Evolutionary conservation across 2,113 vertebrate species (phyloP).

Genomic region (Ictalurus punctatus): DNA sequence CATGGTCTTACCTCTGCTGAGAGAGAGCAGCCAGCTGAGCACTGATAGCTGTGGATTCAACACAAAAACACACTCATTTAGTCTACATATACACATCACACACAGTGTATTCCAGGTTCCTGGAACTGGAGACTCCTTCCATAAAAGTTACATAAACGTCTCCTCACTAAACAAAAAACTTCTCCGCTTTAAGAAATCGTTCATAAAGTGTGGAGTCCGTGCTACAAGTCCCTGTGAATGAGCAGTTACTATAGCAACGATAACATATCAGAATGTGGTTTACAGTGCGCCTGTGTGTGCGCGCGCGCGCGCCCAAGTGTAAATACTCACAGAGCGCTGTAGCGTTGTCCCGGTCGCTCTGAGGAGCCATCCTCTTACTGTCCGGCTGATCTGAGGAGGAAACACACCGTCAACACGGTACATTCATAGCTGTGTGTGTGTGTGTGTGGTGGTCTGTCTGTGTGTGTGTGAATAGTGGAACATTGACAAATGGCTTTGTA

Average conservation of each 20-base stretch:
- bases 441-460: neutral
- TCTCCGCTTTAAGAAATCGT: neutral
- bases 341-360: slow-evolving; percentile 81
- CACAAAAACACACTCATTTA: slow-evolving; percentile 49
- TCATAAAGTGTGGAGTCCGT: neutral
- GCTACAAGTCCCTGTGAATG: neutral
- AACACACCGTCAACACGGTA: slow-evolving; percentile 45
- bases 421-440: neutral
- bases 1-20: slow-evolving; percentile 72
- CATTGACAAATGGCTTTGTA: neutral
- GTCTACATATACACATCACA: slow-evolving; percentile 32
- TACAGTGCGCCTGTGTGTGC: neutral
- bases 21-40: slow-evolving; percentile 87
- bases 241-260: neutral
- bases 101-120: neutral
- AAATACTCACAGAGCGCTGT: slow-evolving; percentile 66
- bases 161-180: neutral
- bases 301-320: neutral
- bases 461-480: neutral
- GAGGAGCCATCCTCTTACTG: slow-evolving; percentile 91
- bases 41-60: slow-evolving; percentile 74
- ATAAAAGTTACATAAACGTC: neutral
- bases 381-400: slow-evolving; percentile 83
- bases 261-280: neutral
- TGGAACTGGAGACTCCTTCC: neutral